Conservation (phyloP, 1,140 invertebrate species). For the Drosophila bocqueti region DNA sequence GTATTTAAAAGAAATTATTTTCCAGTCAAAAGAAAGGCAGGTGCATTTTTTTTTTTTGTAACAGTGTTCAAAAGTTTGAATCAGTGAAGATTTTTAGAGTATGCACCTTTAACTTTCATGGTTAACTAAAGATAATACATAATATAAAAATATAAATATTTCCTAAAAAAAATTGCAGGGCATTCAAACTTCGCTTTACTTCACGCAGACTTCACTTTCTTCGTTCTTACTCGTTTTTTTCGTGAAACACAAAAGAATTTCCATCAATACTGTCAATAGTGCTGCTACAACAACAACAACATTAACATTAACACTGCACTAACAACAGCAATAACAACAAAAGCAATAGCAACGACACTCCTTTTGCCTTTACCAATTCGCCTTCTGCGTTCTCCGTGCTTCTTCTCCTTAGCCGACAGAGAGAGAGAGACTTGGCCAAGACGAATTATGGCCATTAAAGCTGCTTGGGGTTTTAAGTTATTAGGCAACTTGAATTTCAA, state of each 20-base stretch:
- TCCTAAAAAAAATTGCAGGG: slow-evolving; percentile 10
- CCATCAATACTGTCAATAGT: slow-evolving; percentile 81
- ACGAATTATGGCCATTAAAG: slow-evolving; percentile 79
- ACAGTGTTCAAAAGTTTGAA: neutral
- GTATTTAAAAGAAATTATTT: neutral
- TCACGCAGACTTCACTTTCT: slow-evolving; percentile 30
- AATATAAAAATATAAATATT: too few species aligned
- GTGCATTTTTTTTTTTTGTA: too few species aligned
- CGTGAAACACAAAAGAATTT: slow-evolving; percentile 77
- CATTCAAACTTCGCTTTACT: slow-evolving; percentile 12
- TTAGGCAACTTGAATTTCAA: slow-evolving; percentile 75
- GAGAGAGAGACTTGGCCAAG: slow-evolving; percentile 33
- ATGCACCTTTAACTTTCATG: too few species aligned
- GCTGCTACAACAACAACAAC: slow-evolving; percentile 57
- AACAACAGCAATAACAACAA: slow-evolving; percentile 41
- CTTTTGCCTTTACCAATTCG: slow-evolving; percentile 36
- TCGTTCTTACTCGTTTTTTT: slow-evolving; percentile 48
- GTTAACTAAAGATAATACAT: too few species aligned
- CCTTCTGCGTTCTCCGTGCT: slow-evolving; percentile 6
- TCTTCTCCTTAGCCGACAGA: slow-evolving; percentile 18
- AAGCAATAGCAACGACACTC: slow-evolving; percentile 55
- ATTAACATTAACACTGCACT: slow-evolving; percentile 38
- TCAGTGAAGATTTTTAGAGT: too few species aligned
- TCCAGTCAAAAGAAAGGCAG: too few species aligned
- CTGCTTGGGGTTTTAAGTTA: slow-evolving; percentile 80